Evolutionary conservation across 2,797 vertebrate genomes (phyloP).

Genomic region (Alcedo quadribrachys): DNA sequence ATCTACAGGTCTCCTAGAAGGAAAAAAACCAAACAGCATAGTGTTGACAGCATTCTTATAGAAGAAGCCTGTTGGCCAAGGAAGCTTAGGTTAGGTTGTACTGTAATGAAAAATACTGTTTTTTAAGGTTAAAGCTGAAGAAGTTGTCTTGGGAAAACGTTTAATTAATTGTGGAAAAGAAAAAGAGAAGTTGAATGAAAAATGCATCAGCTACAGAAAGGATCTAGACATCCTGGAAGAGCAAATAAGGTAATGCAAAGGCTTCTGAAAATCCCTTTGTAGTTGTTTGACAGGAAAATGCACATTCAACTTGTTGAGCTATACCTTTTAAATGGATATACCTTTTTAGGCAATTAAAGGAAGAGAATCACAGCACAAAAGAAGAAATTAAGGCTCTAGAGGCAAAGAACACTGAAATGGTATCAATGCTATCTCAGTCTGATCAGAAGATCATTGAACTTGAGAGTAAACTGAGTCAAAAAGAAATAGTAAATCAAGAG

Average conservation of each 20-base stretch:
- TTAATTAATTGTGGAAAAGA: slow-evolving; percentile 77
- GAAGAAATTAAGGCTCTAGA: slow-evolving; percentile 68
- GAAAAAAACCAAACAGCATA: not conserved
- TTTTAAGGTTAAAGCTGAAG: slow-evolving; percentile 79
- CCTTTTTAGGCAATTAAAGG: slow-evolving; percentile 78
- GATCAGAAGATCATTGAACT: slow-evolving; percentile 74
- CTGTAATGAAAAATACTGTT: slow-evolving; percentile 50
- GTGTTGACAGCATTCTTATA: not conserved
- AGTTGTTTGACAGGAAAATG: not conserved
- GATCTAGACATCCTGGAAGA: slow-evolving; percentile 73
- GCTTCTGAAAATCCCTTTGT: not conserved
- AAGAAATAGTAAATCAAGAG: slow-evolving; percentile 71
- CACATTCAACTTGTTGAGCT: not conserved
- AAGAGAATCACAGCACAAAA: slow-evolving; percentile 76
- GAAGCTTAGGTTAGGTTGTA: not conserved
- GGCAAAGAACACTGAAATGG: slow-evolving; percentile 77
- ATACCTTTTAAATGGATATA: not conserved
- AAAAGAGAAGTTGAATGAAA: slow-evolving; percentile 73
- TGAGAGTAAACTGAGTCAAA: slow-evolving; percentile 81
- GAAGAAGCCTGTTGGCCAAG: not conserved
- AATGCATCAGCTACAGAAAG: slow-evolving; percentile 73
- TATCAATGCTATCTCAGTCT: slow-evolving; percentile 75
- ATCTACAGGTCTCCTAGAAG: not conserved
- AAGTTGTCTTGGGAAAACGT: slow-evolving; percentile 68
- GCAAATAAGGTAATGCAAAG: slow-evolving; percentile 76